Evolutionary conservation across 92 coral and sea anemone genomes (phyloP), one percentile per base, ranked within the genome.

Genomic region (Palythoa grandiflora): DNA sequence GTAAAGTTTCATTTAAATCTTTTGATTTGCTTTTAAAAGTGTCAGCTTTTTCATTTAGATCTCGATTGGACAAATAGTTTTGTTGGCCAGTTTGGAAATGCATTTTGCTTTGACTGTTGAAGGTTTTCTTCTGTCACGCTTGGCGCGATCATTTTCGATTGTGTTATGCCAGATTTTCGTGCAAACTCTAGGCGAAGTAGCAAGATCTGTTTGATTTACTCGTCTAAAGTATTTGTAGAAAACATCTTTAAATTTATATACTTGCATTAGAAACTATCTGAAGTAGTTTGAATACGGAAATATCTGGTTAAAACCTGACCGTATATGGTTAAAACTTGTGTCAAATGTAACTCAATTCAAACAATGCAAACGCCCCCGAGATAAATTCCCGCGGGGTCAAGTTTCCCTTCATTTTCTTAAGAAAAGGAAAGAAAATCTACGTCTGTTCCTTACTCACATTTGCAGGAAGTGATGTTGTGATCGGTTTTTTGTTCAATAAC

Each of bases 241-340:
- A 63, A 10, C 75, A 81, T 81, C 9, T 63, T 39, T 11, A 80
- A 66, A 65, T 68, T 5, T 81, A 79, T 81, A 79, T 13, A 21
- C 39, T 65, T 81, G 16, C n/a, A 47, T 12, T 44, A 13, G 39
- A 38, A 47, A 20, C 37, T 48, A 81, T 68, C 47, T 35, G 75
- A 65, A 40, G 61, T 38, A 81, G 86, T 44, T n/a, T 81, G 19
- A 70, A 47, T 28, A 47, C 47, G 75, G 73, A 81, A 44, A 81
- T 66, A 38, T 17, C 55, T 47, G 71, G 74, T 20, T 68, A 81
- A 81, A 48, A 47, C 17, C 16, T 81, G 86, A 81, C 86, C 86
- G 75, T 81, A 81, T 81, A 19, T 65, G 86, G 86, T 66, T n/a
- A 81, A 66, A 81, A 63, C 44, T 81, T 47, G 86, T 50, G 75